A percentile compares a stretch with the other conserved stretches of the same genome.
Evolutionary conservation across 2,113 vertebrate genomes (phyloP).

Genomic region (Sialia sialis): DNA sequence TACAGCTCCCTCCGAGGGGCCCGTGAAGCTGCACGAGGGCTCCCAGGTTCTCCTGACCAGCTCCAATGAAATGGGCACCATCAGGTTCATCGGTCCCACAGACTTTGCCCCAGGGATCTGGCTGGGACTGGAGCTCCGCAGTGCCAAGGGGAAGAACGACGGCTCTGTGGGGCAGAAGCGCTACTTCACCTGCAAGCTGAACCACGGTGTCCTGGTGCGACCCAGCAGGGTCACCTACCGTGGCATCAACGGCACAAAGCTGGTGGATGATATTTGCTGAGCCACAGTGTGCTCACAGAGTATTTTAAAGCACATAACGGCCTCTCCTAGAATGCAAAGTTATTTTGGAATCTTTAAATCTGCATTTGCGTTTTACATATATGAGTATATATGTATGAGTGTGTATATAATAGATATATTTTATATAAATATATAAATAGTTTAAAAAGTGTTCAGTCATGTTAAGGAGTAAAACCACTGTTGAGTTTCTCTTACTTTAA

Average conservation of each 20-base stretch:
- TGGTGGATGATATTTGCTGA: constrained; percentile 84
- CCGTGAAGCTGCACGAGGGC: constrained; percentile 81
- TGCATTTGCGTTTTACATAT: neutral
- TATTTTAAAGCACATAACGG: neutral
- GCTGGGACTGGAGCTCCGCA: constrained; percentile 92
- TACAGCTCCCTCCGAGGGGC: neutral
- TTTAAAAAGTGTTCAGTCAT: neutral
- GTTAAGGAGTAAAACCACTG: neutral
- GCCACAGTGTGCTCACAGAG: neutral
- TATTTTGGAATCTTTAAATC: neutral
- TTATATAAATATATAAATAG: neutral
- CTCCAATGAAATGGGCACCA: constrained; percentile 89
- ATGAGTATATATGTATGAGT: neutral
- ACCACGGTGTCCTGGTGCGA: constrained; percentile 87
- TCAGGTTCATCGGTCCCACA: constrained; percentile 88
- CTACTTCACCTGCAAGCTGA: constrained; percentile 87
- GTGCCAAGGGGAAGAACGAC: constrained; percentile 88
- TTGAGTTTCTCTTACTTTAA: neutral
- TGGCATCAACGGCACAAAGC: constrained; percentile 87
- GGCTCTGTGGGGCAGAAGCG: constrained; percentile 85
- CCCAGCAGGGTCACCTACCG: constrained; percentile 91
- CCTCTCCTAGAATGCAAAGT: neutral
- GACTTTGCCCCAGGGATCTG: constrained; percentile 90
- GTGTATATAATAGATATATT: neutral
- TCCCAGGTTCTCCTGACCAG: constrained; percentile 92